A percentile compares a stretch with the other conserved stretches of the same genome.
These are phyloP conservation scores for Clarias fuscus DNA, from an alignment of 2,797 vertebrate genomes.

Conservation along the genomic window DNA sequence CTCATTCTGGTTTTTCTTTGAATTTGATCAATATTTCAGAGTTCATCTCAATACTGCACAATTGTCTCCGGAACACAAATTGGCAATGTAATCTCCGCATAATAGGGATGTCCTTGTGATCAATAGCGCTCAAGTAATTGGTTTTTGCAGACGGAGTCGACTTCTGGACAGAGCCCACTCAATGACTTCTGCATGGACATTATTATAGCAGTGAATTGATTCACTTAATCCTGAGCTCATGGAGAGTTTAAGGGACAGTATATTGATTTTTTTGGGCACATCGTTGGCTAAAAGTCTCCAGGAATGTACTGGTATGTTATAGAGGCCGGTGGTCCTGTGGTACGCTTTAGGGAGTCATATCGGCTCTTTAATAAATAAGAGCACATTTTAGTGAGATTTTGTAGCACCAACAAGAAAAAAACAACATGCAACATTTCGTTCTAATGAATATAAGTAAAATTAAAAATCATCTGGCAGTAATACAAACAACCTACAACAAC, in stretches of 20 bases:
- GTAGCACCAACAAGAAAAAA: not conserved
- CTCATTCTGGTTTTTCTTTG: not conserved
- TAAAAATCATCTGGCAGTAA: not conserved
- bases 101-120: slow-evolving; percentile 38
- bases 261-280: not conserved
- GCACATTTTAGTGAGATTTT: too few relatives aligned
- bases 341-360: too few relatives aligned
- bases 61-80: slow-evolving; percentile 13
- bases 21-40: not conserved
- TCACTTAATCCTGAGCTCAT: not conserved
- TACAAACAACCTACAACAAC: not conserved
- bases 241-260: not conserved
- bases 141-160: slow-evolving; percentile 30
- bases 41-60: not conserved
- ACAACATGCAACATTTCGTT: not conserved
- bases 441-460: not conserved
- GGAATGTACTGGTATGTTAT: not conserved
- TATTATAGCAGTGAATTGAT: not conserved
- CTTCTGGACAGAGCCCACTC: not conserved
- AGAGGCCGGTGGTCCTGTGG: not conserved
- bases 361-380: not conserved
- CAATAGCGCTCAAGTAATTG: slow-evolving; percentile 47
- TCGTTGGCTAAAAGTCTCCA: not conserved
- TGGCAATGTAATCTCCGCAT: slow-evolving; percentile 30
- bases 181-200: not conserved